These are phyloP conservation scores for Cebuella pygmaea DNA, from an alignment of 2,797 vertebrate genomes.

Conservation along the genomic window DNA sequence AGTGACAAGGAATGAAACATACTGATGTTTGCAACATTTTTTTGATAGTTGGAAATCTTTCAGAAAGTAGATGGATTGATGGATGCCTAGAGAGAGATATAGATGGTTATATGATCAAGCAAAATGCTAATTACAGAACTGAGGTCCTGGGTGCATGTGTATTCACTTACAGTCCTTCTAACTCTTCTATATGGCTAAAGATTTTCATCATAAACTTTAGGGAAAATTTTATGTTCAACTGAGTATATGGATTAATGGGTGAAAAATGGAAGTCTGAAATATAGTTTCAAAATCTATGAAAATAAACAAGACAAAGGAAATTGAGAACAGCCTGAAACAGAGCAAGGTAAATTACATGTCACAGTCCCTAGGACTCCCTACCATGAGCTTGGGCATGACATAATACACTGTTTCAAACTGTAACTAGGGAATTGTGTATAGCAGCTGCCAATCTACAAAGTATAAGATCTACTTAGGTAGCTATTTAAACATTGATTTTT, in stretches of 20 bases:
- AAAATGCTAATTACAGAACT: background rate
- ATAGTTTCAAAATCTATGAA: conserved; percentile 5
- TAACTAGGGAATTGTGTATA: background rate
- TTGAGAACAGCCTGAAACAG: background rate
- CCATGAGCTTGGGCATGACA: background rate
- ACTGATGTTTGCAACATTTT: background rate
- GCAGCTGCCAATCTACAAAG: background rate
- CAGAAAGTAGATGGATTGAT: background rate
- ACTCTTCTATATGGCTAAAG: background rate
- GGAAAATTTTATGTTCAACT: background rate
- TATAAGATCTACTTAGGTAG: background rate
- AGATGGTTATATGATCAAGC: background rate
- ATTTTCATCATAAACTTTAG: background rate
- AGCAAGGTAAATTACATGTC: background rate
- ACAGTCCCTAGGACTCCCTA: fast-evolving
- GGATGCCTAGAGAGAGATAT: background rate
- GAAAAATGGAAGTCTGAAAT: background rate
- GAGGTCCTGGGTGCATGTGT: background rate
- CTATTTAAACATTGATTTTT: background rate
- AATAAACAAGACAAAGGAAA: background rate
- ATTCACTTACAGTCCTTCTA: background rate
- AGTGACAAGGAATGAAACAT: background rate
- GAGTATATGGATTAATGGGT: background rate
- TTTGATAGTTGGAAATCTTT: background rate
- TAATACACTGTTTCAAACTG: background rate